These are phyloP conservation scores for Drosophila quadrilineata DNA, from an alignment of 1,140 invertebrate species.

Conservation along the genomic window DNA sequence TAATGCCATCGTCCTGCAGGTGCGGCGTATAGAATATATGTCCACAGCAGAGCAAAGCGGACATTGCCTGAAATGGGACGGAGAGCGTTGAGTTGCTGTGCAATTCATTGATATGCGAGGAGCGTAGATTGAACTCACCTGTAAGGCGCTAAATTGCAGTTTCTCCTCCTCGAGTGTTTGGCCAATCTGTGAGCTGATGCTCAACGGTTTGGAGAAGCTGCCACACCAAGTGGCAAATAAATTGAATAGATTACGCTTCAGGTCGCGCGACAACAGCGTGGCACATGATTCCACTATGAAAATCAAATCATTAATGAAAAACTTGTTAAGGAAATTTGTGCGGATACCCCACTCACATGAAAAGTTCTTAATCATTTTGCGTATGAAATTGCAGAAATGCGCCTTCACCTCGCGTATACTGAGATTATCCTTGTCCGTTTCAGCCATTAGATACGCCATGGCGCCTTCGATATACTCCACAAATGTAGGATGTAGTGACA, in stretches of 20 bases:
- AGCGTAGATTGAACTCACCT: conserved; percentile 84
- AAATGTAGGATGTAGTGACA: conserved; percentile 92
- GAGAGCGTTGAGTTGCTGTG: not conserved
- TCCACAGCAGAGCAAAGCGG: conserved; percentile 95
- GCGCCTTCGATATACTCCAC: conserved; percentile 98
- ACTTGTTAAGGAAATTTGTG: not conserved
- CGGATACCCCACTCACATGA: conserved; percentile 84
- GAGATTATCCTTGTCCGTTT: conserved; percentile 93
- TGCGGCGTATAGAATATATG: conserved; percentile 93
- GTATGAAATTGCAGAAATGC: conserved; percentile 96
- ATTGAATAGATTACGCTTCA: conserved; percentile 93
- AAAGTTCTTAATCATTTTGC: conserved; percentile 96
- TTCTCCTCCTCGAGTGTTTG: conserved; percentile 83
- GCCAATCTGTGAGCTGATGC: conserved; percentile 71
- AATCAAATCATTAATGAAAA: conserved; percentile 27
- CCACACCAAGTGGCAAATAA: conserved; percentile 97
- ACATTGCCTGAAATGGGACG: conserved; percentile 90
- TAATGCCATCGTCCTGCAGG: conserved; percentile 93
- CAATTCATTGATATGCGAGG: conserved; percentile 5
- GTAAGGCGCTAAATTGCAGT: conserved; percentile 86
- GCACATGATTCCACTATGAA: conserved; percentile 92
- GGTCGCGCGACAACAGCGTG: conserved; percentile 92
- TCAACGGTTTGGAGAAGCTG: conserved; percentile 86
- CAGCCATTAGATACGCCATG: conserved; percentile 93
- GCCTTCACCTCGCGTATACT: conserved; percentile 92